Evolutionary conservation across 2,888 invertebrate species (phyloP).

Genomic region (Agonopterix subpropinquella): DNA sequence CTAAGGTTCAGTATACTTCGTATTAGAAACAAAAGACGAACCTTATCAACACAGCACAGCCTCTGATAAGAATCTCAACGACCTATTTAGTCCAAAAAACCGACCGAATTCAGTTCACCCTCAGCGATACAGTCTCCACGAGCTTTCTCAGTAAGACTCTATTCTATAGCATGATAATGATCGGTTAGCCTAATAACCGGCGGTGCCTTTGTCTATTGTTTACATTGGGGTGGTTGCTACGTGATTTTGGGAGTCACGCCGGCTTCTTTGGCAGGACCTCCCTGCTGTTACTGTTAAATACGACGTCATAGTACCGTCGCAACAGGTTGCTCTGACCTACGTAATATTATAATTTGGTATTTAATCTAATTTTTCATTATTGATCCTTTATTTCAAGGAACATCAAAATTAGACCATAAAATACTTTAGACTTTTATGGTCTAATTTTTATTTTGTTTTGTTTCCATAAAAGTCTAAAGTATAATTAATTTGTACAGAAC

Average conservation of each 20-base stretch:
- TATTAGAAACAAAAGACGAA: not conserved
- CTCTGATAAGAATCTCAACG: constrained; percentile 42
- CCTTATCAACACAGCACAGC: constrained; percentile 15
- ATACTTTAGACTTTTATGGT: too few species aligned
- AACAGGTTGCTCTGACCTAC: not conserved
- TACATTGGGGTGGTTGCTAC: constrained; percentile 65
- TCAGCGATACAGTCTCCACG: constrained; percentile 10
- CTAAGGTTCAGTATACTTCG: too few species aligned
- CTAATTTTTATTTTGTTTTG: too few species aligned
- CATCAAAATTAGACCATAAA: too few species aligned
- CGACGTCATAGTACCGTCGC: constrained; percentile 44
- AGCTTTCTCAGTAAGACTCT: constrained; percentile 25
- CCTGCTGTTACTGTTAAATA: constrained; percentile 62
- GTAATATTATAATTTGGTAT: not conserved
- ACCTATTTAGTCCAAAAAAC: constrained; percentile 52
- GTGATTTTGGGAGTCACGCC: constrained; percentile 70
- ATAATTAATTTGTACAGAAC: too few species aligned
- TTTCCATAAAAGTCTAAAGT: too few species aligned
- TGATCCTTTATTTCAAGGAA: too few species aligned
- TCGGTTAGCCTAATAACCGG: constrained; percentile 55
- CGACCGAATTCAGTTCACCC: constrained; percentile 38
- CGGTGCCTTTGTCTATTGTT: constrained; percentile 72
- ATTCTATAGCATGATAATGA: constrained; percentile 33
- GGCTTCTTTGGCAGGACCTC: constrained; percentile 65
- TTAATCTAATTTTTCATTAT: too few species aligned